Conservation (phyloP, 2,888 invertebrate genomes). For the Polyploca ridens region DNA sequence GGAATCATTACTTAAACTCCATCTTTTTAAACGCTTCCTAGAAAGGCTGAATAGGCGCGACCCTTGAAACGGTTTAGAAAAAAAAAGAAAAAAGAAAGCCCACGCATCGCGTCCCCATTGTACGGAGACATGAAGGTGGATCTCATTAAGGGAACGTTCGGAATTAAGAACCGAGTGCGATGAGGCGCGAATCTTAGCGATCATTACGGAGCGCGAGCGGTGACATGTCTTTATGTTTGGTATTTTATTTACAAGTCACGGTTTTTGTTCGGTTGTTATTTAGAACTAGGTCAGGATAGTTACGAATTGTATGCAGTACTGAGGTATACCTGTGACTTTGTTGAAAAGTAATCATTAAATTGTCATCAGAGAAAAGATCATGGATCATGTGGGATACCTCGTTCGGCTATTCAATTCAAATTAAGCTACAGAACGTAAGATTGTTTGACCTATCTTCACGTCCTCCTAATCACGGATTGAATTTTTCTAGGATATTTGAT, state of each 20-base stretch:
- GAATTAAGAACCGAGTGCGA: slow-evolving; percentile 76
- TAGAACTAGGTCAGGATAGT: slow-evolving; percentile 7
- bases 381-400: too few relatives aligned
- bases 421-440: too few relatives aligned
- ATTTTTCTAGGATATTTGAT: too few relatives aligned
- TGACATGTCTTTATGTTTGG: slow-evolving; percentile 35
- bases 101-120: slow-evolving; percentile 78
- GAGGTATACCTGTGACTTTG: too few relatives aligned
- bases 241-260: slow-evolving; percentile 4
- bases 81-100: slow-evolving; percentile 64
- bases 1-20: slow-evolving; percentile 80
- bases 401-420: too few relatives aligned
- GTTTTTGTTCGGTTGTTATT: neutral
- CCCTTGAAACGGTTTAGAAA: slow-evolving; percentile 70
- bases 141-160: slow-evolving; percentile 79
- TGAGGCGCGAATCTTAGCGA: slow-evolving; percentile 80
- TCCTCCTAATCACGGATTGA: too few relatives aligned
- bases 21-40: slow-evolving; percentile 73
- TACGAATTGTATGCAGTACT: neutral
- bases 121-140: slow-evolving; percentile 79
- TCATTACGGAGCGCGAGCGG: slow-evolving; percentile 70
- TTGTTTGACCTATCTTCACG: too few relatives aligned
- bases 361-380: too few relatives aligned
- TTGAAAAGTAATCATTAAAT: too few relatives aligned
- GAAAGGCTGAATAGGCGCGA: slow-evolving; percentile 69